Base-by-base conservation (phyloP, 1,140 invertebrate species). In the Drosophila albomicans region DNA sequence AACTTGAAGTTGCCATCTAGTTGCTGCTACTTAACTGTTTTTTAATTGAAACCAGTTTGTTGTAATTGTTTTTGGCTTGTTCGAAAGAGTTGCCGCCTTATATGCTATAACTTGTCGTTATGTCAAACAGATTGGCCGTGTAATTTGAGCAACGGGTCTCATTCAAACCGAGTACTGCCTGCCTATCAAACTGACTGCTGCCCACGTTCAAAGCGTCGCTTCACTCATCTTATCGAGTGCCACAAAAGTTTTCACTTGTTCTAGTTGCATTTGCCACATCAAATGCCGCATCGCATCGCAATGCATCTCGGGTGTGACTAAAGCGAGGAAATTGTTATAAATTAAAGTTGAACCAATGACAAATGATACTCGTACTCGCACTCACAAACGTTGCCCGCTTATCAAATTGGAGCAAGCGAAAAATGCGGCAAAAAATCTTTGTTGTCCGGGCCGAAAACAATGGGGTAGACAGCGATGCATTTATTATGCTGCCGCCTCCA, bases 31-130 rank as follows among this genome's bases (percentile, higher is more conserved):
- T 89, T 88, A 88, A 88, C 84, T 89, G 84, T 88, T 78, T 88
- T 87, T 89, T 88, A 88, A 88, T 88, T 88, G 81, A 89, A 88
- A 88, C 84, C 84, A 78, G 84, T 88, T 88, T 88, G 56, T 41
- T 73, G 81, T 88, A 89, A 89, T 88, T 82, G 84, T 82, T 57
- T 79, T 86, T 86, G 70, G 70, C 54, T 38, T n/a, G 45, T 25
- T 63, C 61, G 62, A 13, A 43, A 59, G 41, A 28, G 30, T 20
- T 54, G 68, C 15, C 58, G 59, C 80, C 80, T 77, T 87, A 87
- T 87, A 87, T 84, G 84, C 59, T 48, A 87, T 80, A 89, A 73
- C 85, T 89, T 68, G 80, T 84, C 54, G 54, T 84, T 82, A 87
- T 88, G 84, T 87, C 84, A 88, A 87, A 78, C 84, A 78, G 66